Conservation (phyloP, 2,888 invertebrate genomes). For the Suillia variegata region DNA sequence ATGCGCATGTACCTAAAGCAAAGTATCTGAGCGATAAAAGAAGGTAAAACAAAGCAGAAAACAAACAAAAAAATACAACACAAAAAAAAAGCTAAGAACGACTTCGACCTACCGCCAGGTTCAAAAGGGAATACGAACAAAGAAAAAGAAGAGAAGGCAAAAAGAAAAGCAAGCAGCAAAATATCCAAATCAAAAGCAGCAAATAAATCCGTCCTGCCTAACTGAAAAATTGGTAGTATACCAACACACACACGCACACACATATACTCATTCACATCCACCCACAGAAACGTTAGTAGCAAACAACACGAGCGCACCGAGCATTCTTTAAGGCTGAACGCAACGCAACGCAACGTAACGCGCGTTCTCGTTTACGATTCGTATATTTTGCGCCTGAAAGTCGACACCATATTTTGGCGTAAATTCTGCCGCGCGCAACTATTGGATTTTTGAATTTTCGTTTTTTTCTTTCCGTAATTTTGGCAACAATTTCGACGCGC, state of each 20-base stretch:
- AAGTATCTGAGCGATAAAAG: too few relatives aligned
- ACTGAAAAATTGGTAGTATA: constrained; percentile 8
- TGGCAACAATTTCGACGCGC: too few relatives aligned
- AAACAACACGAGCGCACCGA: neutral
- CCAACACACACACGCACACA: constrained; percentile 5
- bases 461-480: too few relatives aligned
- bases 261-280: neutral
- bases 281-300: neutral
- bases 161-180: neutral
- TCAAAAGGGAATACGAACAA: neutral
- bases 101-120: constrained; percentile 17
- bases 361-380: neutral
- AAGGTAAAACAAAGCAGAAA: too few relatives aligned
- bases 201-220: constrained; percentile 15
- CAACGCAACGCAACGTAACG: neutral
- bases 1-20: neutral
- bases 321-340: neutral
- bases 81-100: constrained; percentile 2
- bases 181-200: neutral
- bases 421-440: too few relatives aligned
- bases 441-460: too few relatives aligned
- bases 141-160: neutral
- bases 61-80: neutral
- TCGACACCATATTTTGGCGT: too few relatives aligned
- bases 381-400: too few relatives aligned